Base-by-base conservation (phyloP, 1,140 invertebrate species). In the Archegozetes longisetosus region DNA sequence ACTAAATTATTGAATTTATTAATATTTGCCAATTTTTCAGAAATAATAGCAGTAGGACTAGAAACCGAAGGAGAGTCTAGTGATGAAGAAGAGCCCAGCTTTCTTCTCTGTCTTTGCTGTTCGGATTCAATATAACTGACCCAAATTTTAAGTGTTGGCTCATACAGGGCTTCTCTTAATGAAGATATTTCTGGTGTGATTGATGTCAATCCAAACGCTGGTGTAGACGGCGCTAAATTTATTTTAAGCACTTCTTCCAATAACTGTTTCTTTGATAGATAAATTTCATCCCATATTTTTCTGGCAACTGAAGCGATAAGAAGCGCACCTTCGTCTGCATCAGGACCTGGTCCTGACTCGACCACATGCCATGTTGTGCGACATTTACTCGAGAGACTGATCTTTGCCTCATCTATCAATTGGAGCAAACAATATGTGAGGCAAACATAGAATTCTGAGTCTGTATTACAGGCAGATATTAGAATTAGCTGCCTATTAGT, bases 231-330 rank as follows among this genome's bases (percentile, higher is more conserved):
- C 14, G 48, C 22, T 22, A 64, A 32, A 17, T 49, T 46, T 12
- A 64, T 58, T 24, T 61, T 60, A n/a, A 64, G n/a, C 20, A 59
- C 28, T n/a, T 64, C 62, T 51, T 60, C 58, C 20, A 66, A n/a
- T 68, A 93, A 88, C 0, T 89, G 88, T 74, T 97, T 96, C 70
- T 97, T 98, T 67, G 84, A 89, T 1, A 90, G 83, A 69, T 95
- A 98, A 6, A 98, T 72, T 72, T 97, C 92, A 67, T 95, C 90
- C 94, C 94, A 98, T 0, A 98, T 90, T 64, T 90, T 79, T 40
- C 82, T 83, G 0, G 93, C 91, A 17, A 91, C 91, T 47, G 71
- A 74, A 2, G 84, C 82, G 74, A 96, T 88, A 32, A 94, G 74
- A 65, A 86, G 78, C 60, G 84, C 80, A 49, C 81, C 86, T 28